Conservation (phyloP, 2,113 vertebrate genomes). For the Acinonyx jubatus region DNA sequence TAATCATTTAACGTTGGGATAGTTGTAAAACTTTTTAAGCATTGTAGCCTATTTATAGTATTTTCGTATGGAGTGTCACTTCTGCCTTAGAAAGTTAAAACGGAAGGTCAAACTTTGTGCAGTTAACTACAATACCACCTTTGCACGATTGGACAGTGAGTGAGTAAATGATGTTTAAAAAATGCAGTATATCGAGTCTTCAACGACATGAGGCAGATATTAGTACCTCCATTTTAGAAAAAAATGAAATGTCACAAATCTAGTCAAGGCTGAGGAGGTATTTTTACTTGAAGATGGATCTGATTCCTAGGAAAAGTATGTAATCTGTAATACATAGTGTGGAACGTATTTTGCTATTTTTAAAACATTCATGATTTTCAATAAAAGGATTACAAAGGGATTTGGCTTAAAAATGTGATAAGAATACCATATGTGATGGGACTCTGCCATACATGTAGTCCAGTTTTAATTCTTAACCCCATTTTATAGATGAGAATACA, state of each 20-base stretch:
- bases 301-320: neutral
- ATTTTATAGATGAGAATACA: conserved; percentile 2
- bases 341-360: neutral
- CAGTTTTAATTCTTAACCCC: neutral
- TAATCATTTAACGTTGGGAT: neutral
- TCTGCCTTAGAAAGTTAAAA: neutral
- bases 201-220: neutral
- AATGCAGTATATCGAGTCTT: neutral
- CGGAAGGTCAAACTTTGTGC: neutral
- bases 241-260: conserved; percentile 4
- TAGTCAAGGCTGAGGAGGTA: neutral
- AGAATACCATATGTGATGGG: neutral
- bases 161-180: neutral
- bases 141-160: neutral
- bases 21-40: neutral
- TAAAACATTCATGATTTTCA: neutral
- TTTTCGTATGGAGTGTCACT: neutral
- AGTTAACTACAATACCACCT: neutral
- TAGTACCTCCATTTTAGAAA: neutral
- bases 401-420: neutral
- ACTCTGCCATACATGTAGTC: neutral
- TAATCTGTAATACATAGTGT: neutral
- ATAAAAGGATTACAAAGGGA: neutral
- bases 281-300: conserved; percentile 37
- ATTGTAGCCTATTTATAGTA: neutral